phyloP scores from a whole-genome alignment of 2,888 invertebrate species.

The Biston betularia region DNA sequence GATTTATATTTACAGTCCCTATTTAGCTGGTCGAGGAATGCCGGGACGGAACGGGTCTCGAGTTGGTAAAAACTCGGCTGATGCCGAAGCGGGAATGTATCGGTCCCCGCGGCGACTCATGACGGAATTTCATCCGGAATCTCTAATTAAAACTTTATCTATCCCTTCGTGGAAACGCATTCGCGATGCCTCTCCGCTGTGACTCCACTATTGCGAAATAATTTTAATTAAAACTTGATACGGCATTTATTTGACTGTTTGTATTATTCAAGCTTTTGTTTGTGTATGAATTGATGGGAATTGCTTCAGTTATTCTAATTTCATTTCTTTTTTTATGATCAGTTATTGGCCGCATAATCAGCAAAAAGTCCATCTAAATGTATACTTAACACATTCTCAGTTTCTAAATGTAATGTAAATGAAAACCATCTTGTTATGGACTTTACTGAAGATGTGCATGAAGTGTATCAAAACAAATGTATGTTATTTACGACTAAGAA shows the following conservation, averaged over 20 bases:
- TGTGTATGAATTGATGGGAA: constrained; percentile 13
- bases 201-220: constrained; percentile 29
- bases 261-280: not conserved
- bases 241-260: constrained; percentile 15
- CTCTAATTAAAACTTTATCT: constrained; percentile 85
- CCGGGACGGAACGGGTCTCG: constrained; percentile 70
- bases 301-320: constrained; percentile 16
- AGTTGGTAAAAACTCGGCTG: constrained; percentile 76
- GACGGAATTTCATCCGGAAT: constrained; percentile 81
- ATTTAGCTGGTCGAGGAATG: constrained; percentile 67
- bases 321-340: constrained; percentile 6
- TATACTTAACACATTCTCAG: constrained; percentile 37
- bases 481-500: constrained; percentile 45
- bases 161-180: constrained; percentile 60
- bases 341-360: constrained; percentile 22
- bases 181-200: constrained; percentile 36
- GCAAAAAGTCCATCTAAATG: constrained; percentile 9
- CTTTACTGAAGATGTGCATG: constrained; percentile 28
- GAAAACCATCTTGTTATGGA: constrained; percentile 52
- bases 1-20: constrained; percentile 73
- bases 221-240: constrained; percentile 41
- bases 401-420: constrained; percentile 52
- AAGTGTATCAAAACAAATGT: constrained; percentile 48
- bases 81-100: constrained; percentile 80
- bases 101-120: constrained; percentile 66